phyloP scores from a whole-genome alignment of 2,888 invertebrate species.

The Sphaerophoria rueppellii region DNA sequence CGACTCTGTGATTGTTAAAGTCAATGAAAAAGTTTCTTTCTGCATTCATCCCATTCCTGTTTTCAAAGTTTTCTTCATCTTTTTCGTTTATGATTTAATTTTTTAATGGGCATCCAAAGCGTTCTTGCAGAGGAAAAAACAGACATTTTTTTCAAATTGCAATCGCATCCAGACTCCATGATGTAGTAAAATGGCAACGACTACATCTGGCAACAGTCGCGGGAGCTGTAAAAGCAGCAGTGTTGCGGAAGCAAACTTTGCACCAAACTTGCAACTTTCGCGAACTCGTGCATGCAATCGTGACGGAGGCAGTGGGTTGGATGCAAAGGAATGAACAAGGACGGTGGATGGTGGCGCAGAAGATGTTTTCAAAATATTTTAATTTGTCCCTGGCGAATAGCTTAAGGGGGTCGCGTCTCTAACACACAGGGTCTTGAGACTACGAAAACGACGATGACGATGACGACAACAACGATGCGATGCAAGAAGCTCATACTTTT shows the following conservation, averaged over 20 bases:
- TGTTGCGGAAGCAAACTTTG: constrained; percentile 68
- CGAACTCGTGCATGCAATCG: constrained; percentile 47
- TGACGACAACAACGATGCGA: constrained; percentile 12
- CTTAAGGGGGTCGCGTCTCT: constrained; percentile 54
- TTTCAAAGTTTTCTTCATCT: constrained; percentile 27
- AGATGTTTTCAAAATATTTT: constrained; percentile 74
- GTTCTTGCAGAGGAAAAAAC: constrained; percentile 31
- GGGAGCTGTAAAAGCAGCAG: constrained; percentile 51
- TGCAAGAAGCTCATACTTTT: constrained; percentile 43
- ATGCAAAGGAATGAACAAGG: not conserved
- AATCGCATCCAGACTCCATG: constrained; percentile 34
- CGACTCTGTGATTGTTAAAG: constrained; percentile 66
- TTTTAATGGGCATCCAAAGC: constrained; percentile 71
- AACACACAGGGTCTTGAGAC: constrained; percentile 56
- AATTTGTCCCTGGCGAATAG: constrained; percentile 69
- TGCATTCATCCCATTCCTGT: constrained; percentile 36
- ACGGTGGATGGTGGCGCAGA: constrained; percentile 34
- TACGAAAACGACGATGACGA: constrained; percentile 33
- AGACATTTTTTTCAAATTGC: constrained; percentile 59
- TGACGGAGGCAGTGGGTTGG: not conserved
- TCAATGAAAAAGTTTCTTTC: constrained; percentile 68
- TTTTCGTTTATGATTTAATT: constrained; percentile 73
- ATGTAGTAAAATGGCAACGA: constrained; percentile 20
- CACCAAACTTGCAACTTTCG: constrained; percentile 71
- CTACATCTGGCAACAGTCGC: constrained; percentile 64